Percentiles rank a stretch among this genome's conserved stretches.
These are phyloP conservation scores for Hofmannophila pseudospretella DNA, from an alignment of 2,888 invertebrate species.

Conservation along the genomic window DNA sequence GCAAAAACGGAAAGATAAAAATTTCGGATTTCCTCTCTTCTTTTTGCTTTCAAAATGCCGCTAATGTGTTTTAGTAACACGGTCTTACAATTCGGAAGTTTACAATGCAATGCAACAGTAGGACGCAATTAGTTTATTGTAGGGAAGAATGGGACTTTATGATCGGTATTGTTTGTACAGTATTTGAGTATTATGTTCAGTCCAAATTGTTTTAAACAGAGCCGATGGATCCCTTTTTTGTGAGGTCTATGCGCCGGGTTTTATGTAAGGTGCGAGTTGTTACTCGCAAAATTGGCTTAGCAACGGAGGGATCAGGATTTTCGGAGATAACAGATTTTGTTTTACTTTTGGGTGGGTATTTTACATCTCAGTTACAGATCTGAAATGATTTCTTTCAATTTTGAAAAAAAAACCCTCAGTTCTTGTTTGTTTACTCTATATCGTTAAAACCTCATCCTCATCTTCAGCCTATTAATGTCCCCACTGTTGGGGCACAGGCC, in stretches of 20 bases:
- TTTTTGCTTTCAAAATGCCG: constrained; percentile 41
- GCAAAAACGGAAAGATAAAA: constrained; percentile 34
- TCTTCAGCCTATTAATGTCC: too few relatives aligned
- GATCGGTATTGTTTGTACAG: constrained; percentile 40
- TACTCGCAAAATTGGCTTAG: constrained; percentile 35
- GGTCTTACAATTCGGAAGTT: constrained; percentile 65
- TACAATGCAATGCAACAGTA: constrained; percentile 63
- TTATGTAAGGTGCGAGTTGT: constrained; percentile 22
- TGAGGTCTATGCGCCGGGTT: constrained; percentile 34
- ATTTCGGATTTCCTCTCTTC: constrained; percentile 13
- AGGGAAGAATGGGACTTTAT: constrained; percentile 61
- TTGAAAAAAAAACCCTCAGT: too few relatives aligned
- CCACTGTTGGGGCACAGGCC: too few relatives aligned
- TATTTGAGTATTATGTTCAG: constrained; percentile 18
- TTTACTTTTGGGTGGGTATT: not conserved
- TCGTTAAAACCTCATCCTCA: too few relatives aligned
- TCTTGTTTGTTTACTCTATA: too few relatives aligned
- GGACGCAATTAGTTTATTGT: constrained; percentile 68
- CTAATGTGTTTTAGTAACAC: constrained; percentile 51
- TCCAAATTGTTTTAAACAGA: constrained; percentile 45
- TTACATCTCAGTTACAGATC: too few relatives aligned
- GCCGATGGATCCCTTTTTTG: constrained; percentile 34
- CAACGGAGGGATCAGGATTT: not conserved
- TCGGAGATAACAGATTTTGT: not conserved
- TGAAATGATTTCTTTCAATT: too few relatives aligned